Percentiles rank a stretch among this genome's conserved stretches.
Evolutionary conservation across 2,888 invertebrate genomes (phyloP).

Genomic region (Drosophila paracracens): DNA sequence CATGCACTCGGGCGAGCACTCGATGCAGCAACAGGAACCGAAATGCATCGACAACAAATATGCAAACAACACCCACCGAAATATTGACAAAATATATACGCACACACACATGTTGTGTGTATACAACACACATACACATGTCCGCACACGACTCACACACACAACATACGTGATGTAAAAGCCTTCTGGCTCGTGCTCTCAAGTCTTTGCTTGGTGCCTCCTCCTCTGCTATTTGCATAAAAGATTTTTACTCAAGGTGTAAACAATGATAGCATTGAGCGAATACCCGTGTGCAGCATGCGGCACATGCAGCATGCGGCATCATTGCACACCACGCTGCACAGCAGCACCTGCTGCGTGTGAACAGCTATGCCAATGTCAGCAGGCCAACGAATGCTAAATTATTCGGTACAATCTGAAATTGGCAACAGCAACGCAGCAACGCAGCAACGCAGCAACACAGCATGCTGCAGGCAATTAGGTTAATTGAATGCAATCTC

Average conservation of each 20-base stretch:
- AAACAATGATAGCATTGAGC: conserved; percentile 48
- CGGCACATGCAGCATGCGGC: not conserved
- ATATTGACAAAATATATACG: conserved; percentile 65
- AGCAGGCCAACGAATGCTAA: conserved; percentile 51
- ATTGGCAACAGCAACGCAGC: not conserved
- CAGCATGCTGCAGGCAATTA: conserved; percentile 24
- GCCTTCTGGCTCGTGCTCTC: not conserved
- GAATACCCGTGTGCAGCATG: conserved; percentile 14
- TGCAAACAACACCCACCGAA: conserved; percentile 58
- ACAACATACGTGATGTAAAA: not conserved
- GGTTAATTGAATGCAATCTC: conserved; percentile 19
- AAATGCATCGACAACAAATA: conserved; percentile 57
- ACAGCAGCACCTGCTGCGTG: not conserved
- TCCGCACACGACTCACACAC: not conserved
- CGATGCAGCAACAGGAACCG: conserved; percentile 43
- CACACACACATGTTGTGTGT: not conserved
- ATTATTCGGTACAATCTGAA: conserved; percentile 26
- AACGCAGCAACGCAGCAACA: not conserved
- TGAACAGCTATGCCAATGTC: conserved; percentile 57
- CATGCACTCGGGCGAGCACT: conserved; percentile 70
- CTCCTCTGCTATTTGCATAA: conserved; percentile 52
- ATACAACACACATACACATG: conserved; percentile 4
- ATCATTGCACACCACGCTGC: conserved; percentile 1
- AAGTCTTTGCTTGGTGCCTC: conserved; percentile 12
- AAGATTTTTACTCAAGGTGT: conserved; percentile 62